Conservation (phyloP, 2,888 invertebrate species). For the Pycnomerus fuliginosus region DNA sequence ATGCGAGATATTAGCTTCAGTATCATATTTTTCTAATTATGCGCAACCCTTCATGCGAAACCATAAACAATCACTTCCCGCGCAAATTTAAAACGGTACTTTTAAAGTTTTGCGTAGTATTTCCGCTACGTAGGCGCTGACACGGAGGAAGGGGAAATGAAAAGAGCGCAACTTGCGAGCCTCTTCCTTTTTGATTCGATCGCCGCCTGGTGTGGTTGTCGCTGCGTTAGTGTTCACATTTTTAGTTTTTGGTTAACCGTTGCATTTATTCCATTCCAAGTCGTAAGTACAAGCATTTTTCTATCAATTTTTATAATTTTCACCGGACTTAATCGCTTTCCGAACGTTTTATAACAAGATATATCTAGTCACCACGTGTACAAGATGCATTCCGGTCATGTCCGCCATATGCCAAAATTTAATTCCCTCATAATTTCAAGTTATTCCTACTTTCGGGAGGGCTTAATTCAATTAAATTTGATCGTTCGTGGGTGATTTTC, state of each 20-base stretch:
- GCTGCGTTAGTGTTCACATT: conserved; percentile 43
- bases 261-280: conserved; percentile 45
- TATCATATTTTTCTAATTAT: too few species aligned
- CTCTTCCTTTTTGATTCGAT: conserved; percentile 52
- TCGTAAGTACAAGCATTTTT: conserved; percentile 36
- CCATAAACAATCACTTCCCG: too few species aligned
- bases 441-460: conserved; percentile 1
- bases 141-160: conserved; percentile 30
- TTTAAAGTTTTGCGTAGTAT: too few species aligned
- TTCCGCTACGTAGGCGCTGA: too few species aligned
- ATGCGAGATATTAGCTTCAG: too few species aligned
- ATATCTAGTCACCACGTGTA: conserved; percentile 48
- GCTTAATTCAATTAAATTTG: too few species aligned
- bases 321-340: conserved; percentile 8
- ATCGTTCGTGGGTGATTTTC: background rate
- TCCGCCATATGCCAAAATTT: conserved; percentile 49
- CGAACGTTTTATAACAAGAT: background rate
- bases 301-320: conserved; percentile 15
- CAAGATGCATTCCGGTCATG: conserved; percentile 41
- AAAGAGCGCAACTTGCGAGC: conserved; percentile 37
- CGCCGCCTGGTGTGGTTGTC: conserved; percentile 50
- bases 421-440: background rate
- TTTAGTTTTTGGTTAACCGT: conserved; percentile 40
- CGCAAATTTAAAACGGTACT: too few species aligned
- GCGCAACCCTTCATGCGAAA: too few species aligned